phyloP scores from a whole-genome alignment of 2,888 invertebrate species.

The Melipona bicolor region DNA sequence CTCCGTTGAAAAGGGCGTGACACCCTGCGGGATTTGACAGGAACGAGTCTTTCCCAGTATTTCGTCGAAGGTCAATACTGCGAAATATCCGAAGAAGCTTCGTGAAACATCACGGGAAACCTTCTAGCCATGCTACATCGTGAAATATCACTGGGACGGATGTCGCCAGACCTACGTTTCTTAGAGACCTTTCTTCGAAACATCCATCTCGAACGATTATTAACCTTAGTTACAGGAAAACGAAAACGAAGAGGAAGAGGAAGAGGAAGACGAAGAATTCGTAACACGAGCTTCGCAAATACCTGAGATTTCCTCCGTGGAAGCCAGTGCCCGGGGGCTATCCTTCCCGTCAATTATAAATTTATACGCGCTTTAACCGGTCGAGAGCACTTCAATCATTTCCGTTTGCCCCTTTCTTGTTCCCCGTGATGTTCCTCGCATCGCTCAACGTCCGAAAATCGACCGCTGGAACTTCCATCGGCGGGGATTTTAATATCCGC shows the following conservation, averaged over 20 bases:
- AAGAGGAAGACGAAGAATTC: not conserved
- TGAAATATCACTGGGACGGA: slow-evolving; percentile 1
- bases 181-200: not conserved
- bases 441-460: slow-evolving; percentile 8
- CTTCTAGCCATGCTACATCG: not conserved
- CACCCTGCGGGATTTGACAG: not conserved
- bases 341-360: slow-evolving; percentile 8
- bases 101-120: slow-evolving; percentile 3
- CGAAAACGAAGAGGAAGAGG: not conserved
- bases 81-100: not conserved
- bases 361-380: slow-evolving; percentile 2
- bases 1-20: too few relatives aligned
- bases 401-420: not conserved
- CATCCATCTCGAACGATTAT: not conserved
- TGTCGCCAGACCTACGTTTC: too few relatives aligned
- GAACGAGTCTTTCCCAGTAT: not conserved
- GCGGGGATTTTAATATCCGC: slow-evolving; percentile 21
- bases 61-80: not conserved
- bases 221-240: not conserved
- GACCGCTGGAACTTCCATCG: not conserved
- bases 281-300: not conserved
- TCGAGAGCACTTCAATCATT: slow-evolving; percentile 12
- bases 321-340: not conserved
- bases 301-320: not conserved
- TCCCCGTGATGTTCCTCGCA: not conserved